Base-by-base conservation (phyloP, 2,797 vertebrate species). In the Myripristis murdjan region DNA sequence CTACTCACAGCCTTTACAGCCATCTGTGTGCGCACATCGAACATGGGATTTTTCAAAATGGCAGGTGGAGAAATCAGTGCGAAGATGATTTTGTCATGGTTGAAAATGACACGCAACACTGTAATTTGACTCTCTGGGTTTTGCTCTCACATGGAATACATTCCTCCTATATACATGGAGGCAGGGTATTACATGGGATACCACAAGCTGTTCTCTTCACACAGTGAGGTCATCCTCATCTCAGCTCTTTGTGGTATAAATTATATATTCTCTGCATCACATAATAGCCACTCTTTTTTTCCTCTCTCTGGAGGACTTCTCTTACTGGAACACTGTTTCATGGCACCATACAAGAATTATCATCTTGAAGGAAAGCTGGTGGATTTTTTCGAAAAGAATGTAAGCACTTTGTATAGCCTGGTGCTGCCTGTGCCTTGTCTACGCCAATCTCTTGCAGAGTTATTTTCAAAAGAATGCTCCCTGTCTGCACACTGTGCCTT, bases 121-220 rank as follows among this genome's bases (percentile, higher is more conserved):
- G 18, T 9, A 63, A 54, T 59, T 54, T 68, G 31, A 74, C n/a
- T n/a, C 31, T 20, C 3, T 0, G 1, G 3, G n/a, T 14, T 67
- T 20, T 57, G 58, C 57, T 33, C 69, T 68, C 14, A 48, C 43
- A 24, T 62, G 28, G 64, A 23, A 7, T 5, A 26, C 59, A 1
- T 35, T 39, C 24, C 51, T 61, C 60, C 59, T 70, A 48, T 78
- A 57, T 77, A 39, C 49, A 31, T 61, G 56, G 74, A 69, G 61
- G 23, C 9, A 15, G 49, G 33, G 35, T 52, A 71, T 83, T 77
- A 81, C 37, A 48, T 2, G 0, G 28, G 35, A 52, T 6, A 48
- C 20, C 51, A 14, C 47, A 69, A 61, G 70, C 70, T 77, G 61
- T 64, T 69, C 59, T 35, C 33, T 46, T 55, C 51, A 63, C 11